Evolutionary conservation across 2,888 invertebrate species (phyloP).

Genomic region (Danaus chrysippus): DNA sequence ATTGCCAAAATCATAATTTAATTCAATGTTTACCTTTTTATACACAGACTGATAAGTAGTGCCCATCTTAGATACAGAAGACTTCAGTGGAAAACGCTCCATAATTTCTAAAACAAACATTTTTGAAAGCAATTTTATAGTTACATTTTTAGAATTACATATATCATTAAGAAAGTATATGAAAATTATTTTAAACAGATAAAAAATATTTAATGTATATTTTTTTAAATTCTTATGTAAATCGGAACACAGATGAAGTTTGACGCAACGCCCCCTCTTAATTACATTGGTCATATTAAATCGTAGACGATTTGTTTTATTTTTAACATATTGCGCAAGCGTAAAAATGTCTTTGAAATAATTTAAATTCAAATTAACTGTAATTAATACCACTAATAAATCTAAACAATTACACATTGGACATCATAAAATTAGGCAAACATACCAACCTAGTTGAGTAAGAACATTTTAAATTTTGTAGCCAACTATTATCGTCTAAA

Average conservation of each 20-base stretch:
- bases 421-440: background rate
- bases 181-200: no score
- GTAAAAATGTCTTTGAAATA: no score
- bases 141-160: no score
- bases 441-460: constrained; percentile 6
- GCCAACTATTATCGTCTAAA: background rate
- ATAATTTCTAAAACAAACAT: constrained; percentile 43
- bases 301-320: no score
- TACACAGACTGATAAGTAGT: constrained; percentile 70
- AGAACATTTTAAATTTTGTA: constrained; percentile 2
- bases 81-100: constrained; percentile 72
- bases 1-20: background rate
- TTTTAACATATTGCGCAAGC: no score
- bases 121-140: background rate
- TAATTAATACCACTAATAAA: background rate
- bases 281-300: constrained; percentile 1
- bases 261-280: constrained; percentile 5
- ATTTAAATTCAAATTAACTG: constrained; percentile 1
- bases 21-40: constrained; percentile 56
- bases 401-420: background rate
- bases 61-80: constrained; percentile 57
- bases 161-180: no score
- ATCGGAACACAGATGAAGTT: background rate
- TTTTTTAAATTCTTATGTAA: background rate
- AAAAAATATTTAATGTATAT: background rate